Conservation (phyloP, 1,140 invertebrate species). For the Drosophila prosaltans region DNA sequence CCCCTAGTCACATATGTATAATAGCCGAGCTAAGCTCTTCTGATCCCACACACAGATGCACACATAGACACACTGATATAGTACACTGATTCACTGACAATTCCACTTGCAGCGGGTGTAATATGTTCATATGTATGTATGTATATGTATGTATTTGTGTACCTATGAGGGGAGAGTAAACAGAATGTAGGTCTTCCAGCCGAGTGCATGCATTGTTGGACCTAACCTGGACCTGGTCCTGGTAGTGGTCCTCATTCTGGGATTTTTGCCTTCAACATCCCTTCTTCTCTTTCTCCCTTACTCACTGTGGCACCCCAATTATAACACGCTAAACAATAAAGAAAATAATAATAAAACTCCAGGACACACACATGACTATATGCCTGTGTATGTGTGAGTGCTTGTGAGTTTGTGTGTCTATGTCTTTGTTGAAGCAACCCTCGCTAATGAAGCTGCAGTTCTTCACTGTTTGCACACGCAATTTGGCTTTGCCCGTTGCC, state of each 20-base stretch:
- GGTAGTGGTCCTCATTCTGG: neutral
- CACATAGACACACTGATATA: slow-evolving; percentile 17
- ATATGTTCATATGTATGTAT: slow-evolving; percentile 16
- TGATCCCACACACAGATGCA: slow-evolving; percentile 40
- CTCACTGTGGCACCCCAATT: slow-evolving; percentile 58
- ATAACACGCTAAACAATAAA: slow-evolving; percentile 80
- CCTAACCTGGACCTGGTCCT: slow-evolving; percentile 19
- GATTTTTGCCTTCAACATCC: slow-evolving; percentile 42
- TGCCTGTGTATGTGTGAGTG: neutral
- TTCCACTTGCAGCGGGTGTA: slow-evolving; percentile 32
- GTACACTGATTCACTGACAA: slow-evolving; percentile 9
- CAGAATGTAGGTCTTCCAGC: slow-evolving; percentile 56
- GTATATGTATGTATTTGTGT: slow-evolving; percentile 4
- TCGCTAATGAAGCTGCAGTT: slow-evolving; percentile 63
- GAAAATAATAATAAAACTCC: slow-evolving; percentile 78
- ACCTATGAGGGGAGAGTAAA: slow-evolving; percentile 19
- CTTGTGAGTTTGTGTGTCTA: slow-evolving; percentile 13
- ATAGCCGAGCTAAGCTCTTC: slow-evolving; percentile 70
- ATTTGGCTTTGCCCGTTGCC: slow-evolving; percentile 37
- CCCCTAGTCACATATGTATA: slow-evolving; percentile 14
- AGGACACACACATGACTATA: slow-evolving; percentile 36
- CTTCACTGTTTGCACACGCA: slow-evolving; percentile 38
- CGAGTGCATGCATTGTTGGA: slow-evolving; percentile 53
- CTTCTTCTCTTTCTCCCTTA: slow-evolving; percentile 16
- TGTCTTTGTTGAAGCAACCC: slow-evolving; percentile 48